A percentile compares a stretch with the other conserved stretches of the same genome.
phyloP scores from a whole-genome alignment of 2,797 vertebrate genomes.

The Mormyrops attenuatus region DNA sequence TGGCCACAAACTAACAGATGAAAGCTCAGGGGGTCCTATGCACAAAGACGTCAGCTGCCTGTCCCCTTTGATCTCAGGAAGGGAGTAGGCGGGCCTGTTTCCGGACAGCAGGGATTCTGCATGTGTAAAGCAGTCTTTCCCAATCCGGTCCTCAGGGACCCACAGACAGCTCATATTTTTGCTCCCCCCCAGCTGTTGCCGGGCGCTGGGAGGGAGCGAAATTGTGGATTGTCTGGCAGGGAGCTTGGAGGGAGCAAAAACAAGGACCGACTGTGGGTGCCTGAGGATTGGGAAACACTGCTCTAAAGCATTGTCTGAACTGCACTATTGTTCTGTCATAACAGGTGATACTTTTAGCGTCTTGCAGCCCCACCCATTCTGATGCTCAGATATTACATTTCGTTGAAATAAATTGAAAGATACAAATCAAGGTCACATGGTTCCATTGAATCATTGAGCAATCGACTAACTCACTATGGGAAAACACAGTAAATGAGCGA shows the following conservation, averaged over 20 bases:
- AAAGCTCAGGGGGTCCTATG: not conserved
- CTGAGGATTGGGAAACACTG: not conserved
- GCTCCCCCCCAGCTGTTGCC: not conserved
- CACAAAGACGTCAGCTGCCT: not conserved
- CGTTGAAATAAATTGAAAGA: not conserved
- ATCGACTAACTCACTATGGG: not conserved
- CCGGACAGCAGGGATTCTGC: not conserved
- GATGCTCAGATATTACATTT: not conserved
- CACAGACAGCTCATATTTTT: not conserved
- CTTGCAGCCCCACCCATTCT: not conserved
- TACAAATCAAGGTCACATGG: not conserved
- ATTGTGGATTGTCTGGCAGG: not conserved
- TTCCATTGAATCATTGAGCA: not conserved
- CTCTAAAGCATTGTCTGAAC: not conserved
- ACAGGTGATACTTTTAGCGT: not conserved
- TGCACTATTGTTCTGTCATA: not conserved
- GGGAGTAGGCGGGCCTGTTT: not conserved
- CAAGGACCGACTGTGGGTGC: not conserved
- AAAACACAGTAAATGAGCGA: not conserved
- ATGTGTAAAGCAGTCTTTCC: not conserved
- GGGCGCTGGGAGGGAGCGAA: not conserved
- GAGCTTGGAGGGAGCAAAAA: not conserved
- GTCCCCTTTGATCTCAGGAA: slow-evolving; percentile 5
- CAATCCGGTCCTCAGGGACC: not conserved
- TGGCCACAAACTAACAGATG: not conserved